Evolutionary conservation across 2,888 invertebrate species (phyloP).

Genomic region (Melieria crassipennis): DNA sequence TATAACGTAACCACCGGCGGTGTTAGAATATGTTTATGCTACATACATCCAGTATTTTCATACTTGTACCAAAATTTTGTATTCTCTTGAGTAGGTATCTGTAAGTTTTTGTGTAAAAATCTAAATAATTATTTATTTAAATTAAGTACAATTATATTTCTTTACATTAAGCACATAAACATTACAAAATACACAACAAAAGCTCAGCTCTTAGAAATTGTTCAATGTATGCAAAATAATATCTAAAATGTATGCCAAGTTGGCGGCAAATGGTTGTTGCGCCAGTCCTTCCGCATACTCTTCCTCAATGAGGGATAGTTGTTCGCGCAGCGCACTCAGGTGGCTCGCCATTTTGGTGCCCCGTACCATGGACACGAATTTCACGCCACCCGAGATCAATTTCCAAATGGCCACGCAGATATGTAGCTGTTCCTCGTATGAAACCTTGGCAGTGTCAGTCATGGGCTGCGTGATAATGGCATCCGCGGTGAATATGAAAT

Average conservation of each 20-base stretch:
- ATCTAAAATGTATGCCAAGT: constrained; percentile 50
- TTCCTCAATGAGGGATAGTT: constrained; percentile 39
- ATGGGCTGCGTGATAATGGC: constrained; percentile 48
- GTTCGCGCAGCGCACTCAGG: constrained; percentile 47
- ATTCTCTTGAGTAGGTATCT: too few relatives aligned
- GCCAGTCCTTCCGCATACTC: constrained; percentile 38
- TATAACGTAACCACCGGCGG: too few relatives aligned
- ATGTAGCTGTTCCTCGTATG: constrained; percentile 56
- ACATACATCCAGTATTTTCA: too few relatives aligned
- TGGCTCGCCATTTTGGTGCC: constrained; percentile 56
- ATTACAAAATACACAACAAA: background rate
- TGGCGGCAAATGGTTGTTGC: constrained; percentile 43
- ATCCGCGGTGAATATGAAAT: constrained; percentile 50
- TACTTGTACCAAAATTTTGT: too few relatives aligned
- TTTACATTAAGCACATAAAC: too few relatives aligned
- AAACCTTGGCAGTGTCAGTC: constrained; percentile 30
- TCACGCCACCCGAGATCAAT: constrained; percentile 58
- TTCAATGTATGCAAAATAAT: constrained; percentile 50
- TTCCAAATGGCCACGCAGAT: constrained; percentile 58
- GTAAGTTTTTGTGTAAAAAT: too few relatives aligned
- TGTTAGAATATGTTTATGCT: too few relatives aligned
- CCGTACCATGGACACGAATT: constrained; percentile 57
- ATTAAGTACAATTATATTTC: too few relatives aligned
- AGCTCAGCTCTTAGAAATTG: constrained; percentile 33
- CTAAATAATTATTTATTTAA: too few relatives aligned